These are phyloP conservation scores for Pemphredon lugubris DNA, from an alignment of 2,888 invertebrate species.

Conservation along the genomic window DNA sequence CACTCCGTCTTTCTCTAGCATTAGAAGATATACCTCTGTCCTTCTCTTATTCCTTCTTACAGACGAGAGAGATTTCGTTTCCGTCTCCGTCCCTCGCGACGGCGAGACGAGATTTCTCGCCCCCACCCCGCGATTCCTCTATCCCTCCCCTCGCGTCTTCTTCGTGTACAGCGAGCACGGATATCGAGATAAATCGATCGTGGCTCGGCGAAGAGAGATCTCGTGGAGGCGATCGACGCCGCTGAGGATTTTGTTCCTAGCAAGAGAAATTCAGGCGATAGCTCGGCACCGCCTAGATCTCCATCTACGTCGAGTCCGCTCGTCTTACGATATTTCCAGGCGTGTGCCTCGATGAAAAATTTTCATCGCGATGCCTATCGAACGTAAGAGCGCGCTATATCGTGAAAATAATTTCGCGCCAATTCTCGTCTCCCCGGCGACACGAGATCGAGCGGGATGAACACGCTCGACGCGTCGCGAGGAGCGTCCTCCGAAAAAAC, in stretches of 20 bases:
- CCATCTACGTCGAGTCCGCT: conserved; percentile 11
- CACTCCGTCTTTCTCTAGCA: neutral
- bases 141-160: neutral
- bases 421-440: neutral
- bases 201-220: conserved; percentile 62
- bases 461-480: too few relatives aligned
- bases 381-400: conserved; percentile 18
- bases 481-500: too few relatives aligned
- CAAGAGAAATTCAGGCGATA: conserved; percentile 45
- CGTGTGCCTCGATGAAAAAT: conserved; percentile 16
- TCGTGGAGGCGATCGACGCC: conserved; percentile 54
- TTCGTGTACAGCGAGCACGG: conserved; percentile 28
- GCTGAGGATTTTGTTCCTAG: conserved; percentile 39
- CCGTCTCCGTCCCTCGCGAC: conserved; percentile 20
- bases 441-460: too few relatives aligned
- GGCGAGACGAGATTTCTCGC: conserved; percentile 20
- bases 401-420: conserved; percentile 34
- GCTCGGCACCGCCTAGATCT: conserved; percentile 34
- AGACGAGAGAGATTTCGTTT: too few relatives aligned
- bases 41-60: too few relatives aligned
- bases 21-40: too few relatives aligned
- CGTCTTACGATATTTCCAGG: conserved; percentile 36
- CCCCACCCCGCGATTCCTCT: too few relatives aligned
- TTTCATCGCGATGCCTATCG: conserved; percentile 23
- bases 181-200: conserved; percentile 74